phyloP scores from a whole-genome alignment of 2,113 vertebrate species.

The Eurypyga helias region DNA sequence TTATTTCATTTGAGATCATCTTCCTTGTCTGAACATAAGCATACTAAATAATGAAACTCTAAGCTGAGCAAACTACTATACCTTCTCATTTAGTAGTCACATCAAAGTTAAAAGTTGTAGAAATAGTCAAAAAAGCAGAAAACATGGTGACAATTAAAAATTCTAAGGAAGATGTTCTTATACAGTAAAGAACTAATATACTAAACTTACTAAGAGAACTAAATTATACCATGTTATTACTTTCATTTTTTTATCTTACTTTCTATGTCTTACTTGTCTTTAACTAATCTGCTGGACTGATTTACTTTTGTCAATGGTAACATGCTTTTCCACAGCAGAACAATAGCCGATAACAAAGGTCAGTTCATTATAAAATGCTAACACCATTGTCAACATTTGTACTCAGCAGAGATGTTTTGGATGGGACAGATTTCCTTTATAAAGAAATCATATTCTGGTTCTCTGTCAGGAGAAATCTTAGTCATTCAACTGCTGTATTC shows the following conservation, averaged over 20 bases:
- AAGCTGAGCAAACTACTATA: not conserved
- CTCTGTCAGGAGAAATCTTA: not conserved
- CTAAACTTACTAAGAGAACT: not conserved
- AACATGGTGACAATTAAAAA: accelerated
- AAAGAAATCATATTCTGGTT: not conserved
- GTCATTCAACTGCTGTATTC: not conserved
- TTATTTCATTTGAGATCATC: not conserved
- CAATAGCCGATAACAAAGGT: not conserved
- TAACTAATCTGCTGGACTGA: not conserved
- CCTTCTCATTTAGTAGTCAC: not conserved
- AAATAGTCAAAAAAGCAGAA: not conserved
- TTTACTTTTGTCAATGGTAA: not conserved
- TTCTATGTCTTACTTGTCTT: not conserved
- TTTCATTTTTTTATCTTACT: not conserved
- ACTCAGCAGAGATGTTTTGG: not conserved
- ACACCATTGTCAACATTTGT: not conserved
- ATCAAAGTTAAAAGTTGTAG: not conserved
- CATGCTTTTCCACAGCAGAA: not conserved
- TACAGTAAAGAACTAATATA: not conserved
- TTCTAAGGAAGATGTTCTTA: not conserved
- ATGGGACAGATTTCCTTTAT: not conserved
- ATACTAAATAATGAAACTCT: not conserved
- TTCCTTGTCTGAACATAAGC: not conserved
- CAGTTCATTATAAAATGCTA: not conserved
- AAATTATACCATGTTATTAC: not conserved